Evolutionary conservation across 2,113 vertebrate genomes (phyloP).

Genomic region (Uria aalge): DNA sequence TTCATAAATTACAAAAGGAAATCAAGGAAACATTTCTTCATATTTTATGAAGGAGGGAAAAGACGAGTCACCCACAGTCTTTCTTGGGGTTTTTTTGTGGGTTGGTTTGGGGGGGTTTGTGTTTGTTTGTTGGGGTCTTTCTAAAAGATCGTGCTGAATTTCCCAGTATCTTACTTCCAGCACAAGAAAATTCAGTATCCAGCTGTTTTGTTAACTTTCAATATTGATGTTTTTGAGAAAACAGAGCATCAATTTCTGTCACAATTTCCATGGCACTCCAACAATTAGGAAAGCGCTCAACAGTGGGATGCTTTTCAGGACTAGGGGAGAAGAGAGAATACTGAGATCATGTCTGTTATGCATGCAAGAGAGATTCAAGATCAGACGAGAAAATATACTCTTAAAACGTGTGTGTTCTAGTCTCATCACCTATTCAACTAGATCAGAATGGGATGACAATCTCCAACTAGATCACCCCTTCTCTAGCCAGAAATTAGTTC

Average conservation of each 20-base stretch:
- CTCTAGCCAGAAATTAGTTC: not conserved
- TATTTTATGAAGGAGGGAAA: not conserved
- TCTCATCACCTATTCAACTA: not conserved
- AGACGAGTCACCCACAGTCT: not conserved
- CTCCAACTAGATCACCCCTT: not conserved
- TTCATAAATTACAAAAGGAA: not conserved
- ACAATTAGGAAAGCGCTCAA: not conserved
- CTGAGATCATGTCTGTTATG: not conserved
- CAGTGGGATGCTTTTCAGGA: not conserved
- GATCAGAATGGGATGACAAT: not conserved
- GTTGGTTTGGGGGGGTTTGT: fast-evolving
- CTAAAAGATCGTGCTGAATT: not conserved
- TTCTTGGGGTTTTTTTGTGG: not conserved
- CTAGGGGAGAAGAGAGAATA: not conserved
- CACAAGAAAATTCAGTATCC: not conserved
- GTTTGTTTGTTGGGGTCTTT: fast-evolving
- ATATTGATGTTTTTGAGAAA: not conserved
- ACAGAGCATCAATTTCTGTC: not conserved
- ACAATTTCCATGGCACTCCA: not conserved
- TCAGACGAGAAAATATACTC: not conserved
- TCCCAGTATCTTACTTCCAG: not conserved
- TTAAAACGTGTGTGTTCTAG: fast-evolving
- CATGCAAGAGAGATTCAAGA: not conserved
- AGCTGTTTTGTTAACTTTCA: not conserved
- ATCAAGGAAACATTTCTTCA: not conserved